Evolutionary conservation across 2,888 invertebrate genomes (phyloP).

Genomic region (Rhimphoctona megacephalus): DNA sequence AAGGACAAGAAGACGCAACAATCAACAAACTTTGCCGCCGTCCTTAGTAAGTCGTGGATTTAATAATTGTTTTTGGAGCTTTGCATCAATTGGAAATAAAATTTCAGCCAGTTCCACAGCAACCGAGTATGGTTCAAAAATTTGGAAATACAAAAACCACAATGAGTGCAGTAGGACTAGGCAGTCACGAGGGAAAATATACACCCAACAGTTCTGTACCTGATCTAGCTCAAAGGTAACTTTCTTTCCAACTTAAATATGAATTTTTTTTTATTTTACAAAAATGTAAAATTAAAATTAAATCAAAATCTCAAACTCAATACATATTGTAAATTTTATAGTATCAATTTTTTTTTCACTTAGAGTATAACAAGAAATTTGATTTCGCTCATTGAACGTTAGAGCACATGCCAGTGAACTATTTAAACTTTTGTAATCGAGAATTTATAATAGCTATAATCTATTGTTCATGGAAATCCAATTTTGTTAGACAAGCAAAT

Average conservation of each 20-base stretch:
- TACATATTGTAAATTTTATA: too few species aligned
- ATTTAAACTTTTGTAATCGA: too few species aligned
- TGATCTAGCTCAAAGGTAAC: conserved; percentile 87
- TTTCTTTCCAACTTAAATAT: background rate
- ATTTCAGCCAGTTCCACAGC: conserved; percentile 79
- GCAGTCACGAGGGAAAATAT: conserved; percentile 93
- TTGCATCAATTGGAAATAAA: conserved; percentile 5
- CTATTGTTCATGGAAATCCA: too few species aligned
- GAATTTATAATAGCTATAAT: too few species aligned
- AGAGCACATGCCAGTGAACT: too few species aligned
- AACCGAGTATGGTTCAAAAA: conserved; percentile 87
- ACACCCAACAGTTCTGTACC: conserved; percentile 90
- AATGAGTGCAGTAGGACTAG: conserved; percentile 88
- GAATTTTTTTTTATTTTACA: too few species aligned
- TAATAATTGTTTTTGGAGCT: conserved; percentile 12
- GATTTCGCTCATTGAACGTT: too few species aligned
- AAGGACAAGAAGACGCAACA: conserved; percentile 85
- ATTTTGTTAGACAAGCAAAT: too few species aligned
- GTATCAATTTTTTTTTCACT: too few species aligned
- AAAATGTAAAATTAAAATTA: background rate
- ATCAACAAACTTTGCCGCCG: conserved; percentile 84
- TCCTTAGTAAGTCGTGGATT: conserved; percentile 76
- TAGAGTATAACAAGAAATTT: too few species aligned
- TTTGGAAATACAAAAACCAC: conserved; percentile 91
- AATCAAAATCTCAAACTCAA: too few species aligned